A percentile compares a stretch with the other conserved stretches of the same genome.
Evolutionary conservation across 2,797 vertebrate genomes (phyloP).

Genomic region (Calcarius lapponicus): DNA sequence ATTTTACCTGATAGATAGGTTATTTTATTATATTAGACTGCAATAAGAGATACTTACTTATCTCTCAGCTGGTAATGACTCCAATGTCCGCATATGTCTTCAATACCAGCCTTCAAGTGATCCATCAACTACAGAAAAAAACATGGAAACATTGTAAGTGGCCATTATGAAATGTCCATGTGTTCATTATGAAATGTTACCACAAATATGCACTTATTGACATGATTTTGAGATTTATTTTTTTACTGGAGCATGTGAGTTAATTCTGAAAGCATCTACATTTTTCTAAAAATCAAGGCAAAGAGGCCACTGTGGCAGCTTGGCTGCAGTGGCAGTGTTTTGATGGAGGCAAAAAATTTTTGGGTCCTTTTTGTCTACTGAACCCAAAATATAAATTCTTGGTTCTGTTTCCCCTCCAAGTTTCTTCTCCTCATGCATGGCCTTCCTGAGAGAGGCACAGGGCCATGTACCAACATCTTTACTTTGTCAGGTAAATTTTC

Average conservation of each 20-base stretch:
- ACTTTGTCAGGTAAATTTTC: neutral
- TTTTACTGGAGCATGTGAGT: neutral
- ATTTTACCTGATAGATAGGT: neutral
- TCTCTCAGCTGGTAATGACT: constrained; percentile 95
- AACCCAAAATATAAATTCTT: neutral
- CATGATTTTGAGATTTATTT: neutral
- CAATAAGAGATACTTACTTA: constrained; percentile 82
- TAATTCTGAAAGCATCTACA: neutral
- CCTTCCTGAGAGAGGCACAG: neutral
- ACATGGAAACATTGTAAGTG: neutral
- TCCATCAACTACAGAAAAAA: constrained; percentile 87
- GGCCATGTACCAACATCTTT: neutral
- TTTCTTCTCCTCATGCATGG: neutral
- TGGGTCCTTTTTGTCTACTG: neutral
- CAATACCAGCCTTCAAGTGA: constrained; percentile 89
- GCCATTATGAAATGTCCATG: neutral
- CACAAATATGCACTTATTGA: neutral
- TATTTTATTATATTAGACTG: neutral
- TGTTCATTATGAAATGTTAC: neutral
- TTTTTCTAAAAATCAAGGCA: neutral
- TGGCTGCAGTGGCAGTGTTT: neutral
- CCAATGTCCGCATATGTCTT: constrained; percentile 97
- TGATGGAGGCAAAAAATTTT: neutral
- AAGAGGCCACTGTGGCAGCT: neutral
- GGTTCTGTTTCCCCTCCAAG: neutral